Evolutionary conservation across 2,113 vertebrate genomes (phyloP).

Genomic region (Ctenodactylus gundi): DNA sequence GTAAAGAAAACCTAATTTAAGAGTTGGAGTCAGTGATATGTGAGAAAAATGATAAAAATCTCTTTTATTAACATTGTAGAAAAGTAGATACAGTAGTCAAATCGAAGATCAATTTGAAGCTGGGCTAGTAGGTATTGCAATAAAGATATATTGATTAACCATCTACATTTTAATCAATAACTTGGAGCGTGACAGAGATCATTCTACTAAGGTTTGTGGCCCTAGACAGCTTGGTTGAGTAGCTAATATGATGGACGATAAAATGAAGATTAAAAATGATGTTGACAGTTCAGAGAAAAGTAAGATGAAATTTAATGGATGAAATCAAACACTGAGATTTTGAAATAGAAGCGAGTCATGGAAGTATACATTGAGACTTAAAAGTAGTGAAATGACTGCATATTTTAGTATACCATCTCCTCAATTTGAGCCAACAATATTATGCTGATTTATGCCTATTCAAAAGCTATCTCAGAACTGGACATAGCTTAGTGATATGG

Average conservation of each 20-base stretch:
- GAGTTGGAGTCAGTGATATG: background rate
- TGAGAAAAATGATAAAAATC: background rate
- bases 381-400: background rate
- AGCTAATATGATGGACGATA: background rate
- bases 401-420: background rate
- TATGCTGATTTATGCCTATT: background rate
- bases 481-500: background rate
- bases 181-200: background rate
- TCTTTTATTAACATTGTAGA: background rate
- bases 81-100: constrained; percentile 3
- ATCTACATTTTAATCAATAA: constrained; percentile 22
- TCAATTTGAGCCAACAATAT: background rate
- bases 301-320: background rate
- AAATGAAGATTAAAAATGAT: background rate
- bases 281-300: background rate
- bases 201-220: background rate
- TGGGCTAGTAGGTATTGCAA: background rate
- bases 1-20: background rate
- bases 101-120: background rate
- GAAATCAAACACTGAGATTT: background rate
- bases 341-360: background rate
- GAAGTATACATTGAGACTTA: background rate
- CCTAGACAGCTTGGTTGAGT: background rate
- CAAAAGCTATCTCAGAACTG: background rate
- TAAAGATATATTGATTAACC: constrained; percentile 32